Base-by-base conservation (phyloP, 2,888 invertebrate species). In the Drosophila rellima region DNA sequence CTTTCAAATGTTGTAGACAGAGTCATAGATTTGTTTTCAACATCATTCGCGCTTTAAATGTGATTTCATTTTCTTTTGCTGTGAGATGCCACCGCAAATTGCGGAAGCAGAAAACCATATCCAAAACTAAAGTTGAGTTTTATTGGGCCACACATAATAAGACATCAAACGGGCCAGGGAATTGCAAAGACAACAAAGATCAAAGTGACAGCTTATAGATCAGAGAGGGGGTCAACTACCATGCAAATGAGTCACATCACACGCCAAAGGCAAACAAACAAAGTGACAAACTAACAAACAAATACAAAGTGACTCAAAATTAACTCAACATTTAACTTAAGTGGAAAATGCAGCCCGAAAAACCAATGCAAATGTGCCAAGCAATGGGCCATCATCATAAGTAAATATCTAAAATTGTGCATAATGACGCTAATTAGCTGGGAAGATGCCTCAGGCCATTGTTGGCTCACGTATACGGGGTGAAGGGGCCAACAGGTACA, bases 401-500 rank as follows among this genome's bases (percentile, higher is more conserved):
- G 87, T 88, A 82, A 88, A 89, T 83, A 83, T 42, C 67, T 83
- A 35, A 80, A 79, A 89, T 88, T 88, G 86, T 89, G 84, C 81
- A 87, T 85, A 88, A 85, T 89, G 63, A 83, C 70, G 81, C 87
- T 85, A 85, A 85, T 85, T 85, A 85, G 82, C 72, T 88, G 90
- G 89, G 84, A 82, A 85, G 74, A 70, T 59, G 72, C 39, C 50
- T 26, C 33, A 23, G 18, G 6, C 23, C 56, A 76, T 80, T 76
- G 80, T 76, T 76, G 55, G 44, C 56, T 37, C 18, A 18, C 74
- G 2, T 50, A 29, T 59, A 40, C 6, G 35, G 56, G 29, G 18
- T 39, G 33, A 39, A 17, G 15, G 15, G 50, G 18, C 13, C 20
- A 33, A 26, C 67, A 64, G 57, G 42, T 66, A 66, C 44, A 82